Evolutionary conservation across 35 echinoderm and acorn worm genomes (phyloP).

Genomic region (Heliocidaris erythrogramma): DNA sequence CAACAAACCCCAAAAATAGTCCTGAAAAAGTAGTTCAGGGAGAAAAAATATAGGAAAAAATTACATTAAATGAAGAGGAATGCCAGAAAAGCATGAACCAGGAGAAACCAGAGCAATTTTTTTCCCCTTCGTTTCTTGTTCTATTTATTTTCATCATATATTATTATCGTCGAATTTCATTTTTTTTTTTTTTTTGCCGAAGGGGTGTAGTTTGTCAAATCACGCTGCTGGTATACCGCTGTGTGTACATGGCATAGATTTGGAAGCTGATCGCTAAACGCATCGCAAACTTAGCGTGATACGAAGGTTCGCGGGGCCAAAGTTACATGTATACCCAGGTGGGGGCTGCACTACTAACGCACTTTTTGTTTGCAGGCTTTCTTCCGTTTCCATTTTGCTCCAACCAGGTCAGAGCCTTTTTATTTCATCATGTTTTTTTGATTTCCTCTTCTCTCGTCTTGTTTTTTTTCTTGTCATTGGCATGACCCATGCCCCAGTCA

Average conservation of each 20-base stretch:
- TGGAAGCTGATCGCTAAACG: slow-evolving; percentile 32
- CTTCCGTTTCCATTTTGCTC: neutral
- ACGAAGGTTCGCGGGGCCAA: slow-evolving; percentile 26
- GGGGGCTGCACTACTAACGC: slow-evolving; percentile 28
- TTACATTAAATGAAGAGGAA: slow-evolving; percentile 32
- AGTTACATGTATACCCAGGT: slow-evolving; percentile 46
- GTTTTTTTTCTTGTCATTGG: neutral
- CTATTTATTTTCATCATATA: neutral
- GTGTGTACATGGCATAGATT: slow-evolving; percentile 47
- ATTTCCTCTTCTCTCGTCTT: neutral
- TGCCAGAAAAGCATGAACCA: slow-evolving; percentile 35
- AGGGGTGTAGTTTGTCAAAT: slow-evolving; percentile 17
- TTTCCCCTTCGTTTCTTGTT: neutral
- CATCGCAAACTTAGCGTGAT: slow-evolving; percentile 49
- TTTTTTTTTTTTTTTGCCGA: neutral
- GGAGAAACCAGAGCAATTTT: neutral
- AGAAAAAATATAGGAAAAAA: neutral
- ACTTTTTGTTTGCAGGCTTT: slow-evolving; percentile 33
- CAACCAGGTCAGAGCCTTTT: slow-evolving; percentile 25
- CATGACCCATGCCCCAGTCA: slow-evolving; percentile 7
- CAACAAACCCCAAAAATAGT: slow-evolving; percentile 24
- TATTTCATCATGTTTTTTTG: neutral
- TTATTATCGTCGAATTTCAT: neutral
- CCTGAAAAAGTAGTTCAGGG: neutral
- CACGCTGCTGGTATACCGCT: slow-evolving; percentile 44